Evolutionary conservation across 1,140 invertebrate species (phyloP), one percentile per base, ranked within the genome.

Genomic region (Contarinia nasturtii): DNA sequence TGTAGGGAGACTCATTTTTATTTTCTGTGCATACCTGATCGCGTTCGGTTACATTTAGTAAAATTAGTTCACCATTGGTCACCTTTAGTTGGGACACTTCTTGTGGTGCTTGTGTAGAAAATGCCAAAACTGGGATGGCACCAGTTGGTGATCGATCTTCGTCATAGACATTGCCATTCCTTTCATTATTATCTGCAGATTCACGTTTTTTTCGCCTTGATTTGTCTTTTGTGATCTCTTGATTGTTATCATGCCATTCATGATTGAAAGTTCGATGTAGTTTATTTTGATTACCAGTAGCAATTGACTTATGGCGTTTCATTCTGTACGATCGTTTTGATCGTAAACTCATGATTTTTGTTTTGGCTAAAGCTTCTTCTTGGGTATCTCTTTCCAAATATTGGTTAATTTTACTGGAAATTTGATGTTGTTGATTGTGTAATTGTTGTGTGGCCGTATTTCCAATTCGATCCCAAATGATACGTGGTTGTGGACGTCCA

Each of bases 291-390:
- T 7, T 21, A 18, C 5, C 18, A n/a, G n/a, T n/a, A n/a, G n/a
- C n/a, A n/a, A n/a, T n/a, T n/a, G n/a, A n/a, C n/a, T n/a, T n/a
- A n/a, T n/a, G n/a, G n/a, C n/a, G n/a, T n/a, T n/a, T n/a, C n/a
- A n/a, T n/a, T n/a, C n/a, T n/a, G n/a, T n/a, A n/a, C 14, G 21
- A 7, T 22, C 47, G 47, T 41, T 49, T 49, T 20, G 34, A 20
- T 38, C 44, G 44, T 12, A 45, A 34, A 33, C 48, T 49, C 48
- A 49, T 49, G 27, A 49, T 49, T 45, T 49, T 49, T 21, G 33
- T 43, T 15, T 49, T 49, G 2, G 36, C 43, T 3, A 49, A 33
- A 7, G 45, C 14, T 12, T 49, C 36, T 14, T 49, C 19, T 41
- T 41, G 33, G 7, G 20, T 7, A 33, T 45, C 34, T 15, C 45